Conservation (phyloP, 2,113 vertebrate genomes). For the Catagonus wagneri region DNA sequence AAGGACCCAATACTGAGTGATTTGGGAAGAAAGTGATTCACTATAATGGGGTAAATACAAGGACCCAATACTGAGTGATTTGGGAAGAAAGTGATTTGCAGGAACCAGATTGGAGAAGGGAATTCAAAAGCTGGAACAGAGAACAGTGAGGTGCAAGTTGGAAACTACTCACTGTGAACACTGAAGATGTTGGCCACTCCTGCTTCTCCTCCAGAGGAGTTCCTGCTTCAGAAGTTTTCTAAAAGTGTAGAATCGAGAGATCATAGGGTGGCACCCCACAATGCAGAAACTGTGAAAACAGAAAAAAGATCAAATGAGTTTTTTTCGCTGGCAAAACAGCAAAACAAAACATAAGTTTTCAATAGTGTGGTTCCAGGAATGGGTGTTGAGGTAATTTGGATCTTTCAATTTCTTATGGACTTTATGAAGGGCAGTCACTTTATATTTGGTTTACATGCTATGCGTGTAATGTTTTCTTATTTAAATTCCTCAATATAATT, state of each 20-base stretch:
- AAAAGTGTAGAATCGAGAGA: background rate
- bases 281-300: background rate
- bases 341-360: background rate
- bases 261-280: background rate
- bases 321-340: background rate
- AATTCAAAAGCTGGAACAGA: background rate
- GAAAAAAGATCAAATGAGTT: background rate
- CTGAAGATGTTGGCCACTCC: background rate
- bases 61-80: background rate
- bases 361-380: background rate
- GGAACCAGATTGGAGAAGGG: background rate
- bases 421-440: background rate
- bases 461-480: background rate
- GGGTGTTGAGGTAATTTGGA: background rate
- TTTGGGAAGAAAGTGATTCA: background rate
- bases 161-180: background rate
- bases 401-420: background rate
- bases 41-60: no score
- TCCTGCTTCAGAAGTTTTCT: background rate
- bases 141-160: background rate
- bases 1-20: background rate
- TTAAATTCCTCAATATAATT: background rate
- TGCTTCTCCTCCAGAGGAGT: background rate
- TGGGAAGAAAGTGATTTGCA: background rate
- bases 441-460: background rate